A percentile compares a stretch with the other conserved stretches of the same genome.
Conservation (phyloP, 2,797 vertebrate species). For the Psittacula derbiana region DNA sequence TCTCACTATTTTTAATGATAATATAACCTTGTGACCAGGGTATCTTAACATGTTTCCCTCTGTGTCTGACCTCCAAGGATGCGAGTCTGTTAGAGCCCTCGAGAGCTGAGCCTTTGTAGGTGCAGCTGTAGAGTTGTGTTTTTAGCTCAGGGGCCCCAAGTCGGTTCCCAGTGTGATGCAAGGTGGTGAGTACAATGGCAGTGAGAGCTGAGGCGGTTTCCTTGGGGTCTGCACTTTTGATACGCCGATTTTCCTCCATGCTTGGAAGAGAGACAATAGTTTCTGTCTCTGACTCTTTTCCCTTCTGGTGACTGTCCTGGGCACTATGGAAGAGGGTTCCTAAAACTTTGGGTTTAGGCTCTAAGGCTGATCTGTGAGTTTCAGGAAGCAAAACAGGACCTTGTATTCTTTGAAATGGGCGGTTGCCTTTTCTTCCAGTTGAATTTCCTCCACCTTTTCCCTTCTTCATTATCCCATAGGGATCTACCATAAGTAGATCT, state of each 20-base stretch:
- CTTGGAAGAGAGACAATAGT: background rate
- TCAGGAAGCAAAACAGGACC: background rate
- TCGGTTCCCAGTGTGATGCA: background rate
- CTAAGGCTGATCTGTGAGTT: background rate
- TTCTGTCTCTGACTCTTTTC: background rate
- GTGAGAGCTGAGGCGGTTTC: background rate
- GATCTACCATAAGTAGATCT: background rate
- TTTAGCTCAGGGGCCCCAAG: conserved; percentile 8
- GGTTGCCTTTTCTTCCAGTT: background rate
- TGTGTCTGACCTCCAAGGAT: conserved; percentile 28
- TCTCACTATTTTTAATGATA: conserved; percentile 58
- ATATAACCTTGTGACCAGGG: conserved; percentile 41
- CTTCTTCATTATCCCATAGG: background rate
- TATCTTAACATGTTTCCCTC: conserved; percentile 21
- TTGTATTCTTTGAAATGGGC: background rate
- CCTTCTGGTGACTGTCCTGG: background rate
- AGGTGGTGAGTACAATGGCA: background rate
- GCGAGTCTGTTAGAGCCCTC: background rate
- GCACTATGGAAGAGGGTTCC: background rate
- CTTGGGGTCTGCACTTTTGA: background rate
- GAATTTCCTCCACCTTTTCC: conserved; percentile 1
- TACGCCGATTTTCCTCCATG: background rate
- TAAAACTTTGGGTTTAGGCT: background rate
- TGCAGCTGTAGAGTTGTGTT: conserved; percentile 44
- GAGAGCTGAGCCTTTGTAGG: conserved; percentile 28